These are phyloP conservation scores for Drosophila quadrilineata DNA, from an alignment of 1,140 invertebrate genomes.

Conservation along the genomic window DNA sequence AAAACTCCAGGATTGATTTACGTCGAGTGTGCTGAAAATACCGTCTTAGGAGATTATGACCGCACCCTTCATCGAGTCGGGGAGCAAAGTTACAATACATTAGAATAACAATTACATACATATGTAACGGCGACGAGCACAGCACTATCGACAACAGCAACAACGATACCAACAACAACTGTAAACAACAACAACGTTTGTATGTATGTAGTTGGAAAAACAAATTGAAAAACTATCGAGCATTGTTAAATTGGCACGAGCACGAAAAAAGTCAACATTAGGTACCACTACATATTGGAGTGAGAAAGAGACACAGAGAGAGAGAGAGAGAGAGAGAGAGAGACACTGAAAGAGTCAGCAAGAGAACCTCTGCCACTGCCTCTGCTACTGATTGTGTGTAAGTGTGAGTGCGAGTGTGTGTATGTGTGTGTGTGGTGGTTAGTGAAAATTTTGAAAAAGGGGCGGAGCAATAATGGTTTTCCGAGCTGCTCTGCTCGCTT, in stretches of 20 bases:
- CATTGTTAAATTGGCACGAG: constrained; percentile 79
- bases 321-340: no score
- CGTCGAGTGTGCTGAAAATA: no score
- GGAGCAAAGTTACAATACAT: constrained; percentile 55
- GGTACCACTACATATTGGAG: not conserved
- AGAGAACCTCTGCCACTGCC: no score
- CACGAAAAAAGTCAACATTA: constrained; percentile 40
- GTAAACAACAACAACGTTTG: constrained; percentile 11
- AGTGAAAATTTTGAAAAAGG: constrained; percentile 69
- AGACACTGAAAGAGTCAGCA: no score
- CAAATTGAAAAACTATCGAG: constrained; percentile 79
- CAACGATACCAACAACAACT: constrained; percentile 16
- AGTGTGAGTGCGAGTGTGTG: constrained; percentile 19
- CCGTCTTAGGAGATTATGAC: constrained; percentile 5
- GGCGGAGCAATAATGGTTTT: constrained; percentile 80
- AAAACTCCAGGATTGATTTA: no score
- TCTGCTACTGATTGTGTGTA: constrained; percentile 3
- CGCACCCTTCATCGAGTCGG: constrained; percentile 22
- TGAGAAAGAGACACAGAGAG: constrained; percentile 4
- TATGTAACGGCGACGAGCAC: constrained; percentile 42
- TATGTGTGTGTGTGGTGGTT: constrained; percentile 56
- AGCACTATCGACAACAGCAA: constrained; percentile 25
- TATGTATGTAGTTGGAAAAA: constrained; percentile 52
- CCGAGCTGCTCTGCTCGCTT: constrained; percentile 61
- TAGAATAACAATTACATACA: constrained; percentile 67